Evolutionary conservation across 2,888 invertebrate species (phyloP).

Genomic region (Ommatoiulus sabulosus): DNA sequence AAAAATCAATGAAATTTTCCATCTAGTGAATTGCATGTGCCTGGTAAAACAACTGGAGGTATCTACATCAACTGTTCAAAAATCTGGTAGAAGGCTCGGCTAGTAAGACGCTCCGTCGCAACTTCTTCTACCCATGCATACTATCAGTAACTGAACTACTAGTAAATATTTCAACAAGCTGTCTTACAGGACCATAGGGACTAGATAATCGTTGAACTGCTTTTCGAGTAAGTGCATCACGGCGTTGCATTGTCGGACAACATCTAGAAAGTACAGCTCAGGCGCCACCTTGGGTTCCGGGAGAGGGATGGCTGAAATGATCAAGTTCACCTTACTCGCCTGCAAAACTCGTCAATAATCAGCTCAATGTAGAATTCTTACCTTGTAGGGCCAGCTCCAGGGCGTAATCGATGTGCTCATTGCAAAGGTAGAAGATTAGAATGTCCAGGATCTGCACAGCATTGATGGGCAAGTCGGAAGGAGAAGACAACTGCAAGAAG

Average conservation of each 20-base stretch:
- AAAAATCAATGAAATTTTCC: too few relatives aligned
- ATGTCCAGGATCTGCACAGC: conserved; percentile 86
- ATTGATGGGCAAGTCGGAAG: conserved; percentile 81
- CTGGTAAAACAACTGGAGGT: too few relatives aligned
- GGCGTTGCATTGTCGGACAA: conserved; percentile 91
- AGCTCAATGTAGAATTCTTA: conserved; percentile 60
- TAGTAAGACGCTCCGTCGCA: too few relatives aligned
- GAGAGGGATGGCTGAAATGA: conserved; percentile 55
- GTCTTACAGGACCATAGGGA: conserved; percentile 86
- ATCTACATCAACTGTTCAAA: too few relatives aligned
- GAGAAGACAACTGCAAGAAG: conserved; percentile 77
- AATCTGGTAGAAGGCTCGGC: too few relatives aligned
- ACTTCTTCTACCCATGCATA: too few relatives aligned
- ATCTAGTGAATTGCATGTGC: too few relatives aligned
- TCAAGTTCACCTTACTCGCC: not conserved
- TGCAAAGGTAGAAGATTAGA: conserved; percentile 83
- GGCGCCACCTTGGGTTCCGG: conserved; percentile 87
- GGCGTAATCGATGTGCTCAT: conserved; percentile 97
- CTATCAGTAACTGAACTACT: too few relatives aligned
- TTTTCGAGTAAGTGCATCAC: conserved; percentile 94
- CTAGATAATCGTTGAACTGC: conserved; percentile 87
- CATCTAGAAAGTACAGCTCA: conserved; percentile 92
- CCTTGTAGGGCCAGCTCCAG: conserved; percentile 87
- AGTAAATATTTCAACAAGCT: conserved; percentile 8
- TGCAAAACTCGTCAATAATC: not conserved